phyloP scores from a whole-genome alignment of 2,888 invertebrate genomes.

The Trachelus iudaicus region DNA sequence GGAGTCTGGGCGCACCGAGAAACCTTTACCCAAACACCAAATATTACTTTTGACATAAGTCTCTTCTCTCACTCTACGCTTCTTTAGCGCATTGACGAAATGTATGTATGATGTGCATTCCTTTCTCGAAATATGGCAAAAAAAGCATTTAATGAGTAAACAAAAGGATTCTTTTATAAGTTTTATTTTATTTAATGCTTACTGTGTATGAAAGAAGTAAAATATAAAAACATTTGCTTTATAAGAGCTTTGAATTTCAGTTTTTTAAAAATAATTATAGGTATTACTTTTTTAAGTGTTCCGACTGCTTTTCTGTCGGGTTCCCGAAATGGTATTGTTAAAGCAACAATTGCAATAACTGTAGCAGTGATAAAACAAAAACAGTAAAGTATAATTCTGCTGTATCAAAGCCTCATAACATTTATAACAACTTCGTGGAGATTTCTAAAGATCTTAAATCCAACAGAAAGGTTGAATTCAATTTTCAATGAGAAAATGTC shows the following conservation, averaged over 20 bases:
- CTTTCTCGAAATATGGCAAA: not conserved
- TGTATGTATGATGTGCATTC: not conserved
- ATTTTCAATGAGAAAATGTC: not conserved
- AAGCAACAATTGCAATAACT: not conserved
- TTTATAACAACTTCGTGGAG: not conserved
- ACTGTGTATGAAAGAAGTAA: not conserved
- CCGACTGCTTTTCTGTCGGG: not conserved
- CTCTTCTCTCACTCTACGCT: slow-evolving; percentile 3
- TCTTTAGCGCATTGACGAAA: not conserved
- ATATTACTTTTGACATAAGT: slow-evolving; percentile 6
- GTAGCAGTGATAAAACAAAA: not conserved
- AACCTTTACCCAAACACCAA: slow-evolving; percentile 4
- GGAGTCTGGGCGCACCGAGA: slow-evolving; percentile 4
- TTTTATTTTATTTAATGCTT: not conserved
- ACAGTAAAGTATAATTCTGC: not conserved
- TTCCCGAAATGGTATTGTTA: not conserved
- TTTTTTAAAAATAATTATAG: not conserved
- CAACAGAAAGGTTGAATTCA: not conserved
- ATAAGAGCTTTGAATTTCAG: not conserved
- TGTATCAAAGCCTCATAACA: not conserved
- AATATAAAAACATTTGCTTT: not conserved
- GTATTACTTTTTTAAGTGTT: not conserved
- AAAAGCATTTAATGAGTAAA: not conserved
- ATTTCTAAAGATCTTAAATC: not conserved
- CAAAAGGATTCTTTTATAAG: not conserved